Evolutionary conservation across 2,888 invertebrate species (phyloP), one percentile per base, ranked within the genome.

Genomic region (Cancer borealis): DNA sequence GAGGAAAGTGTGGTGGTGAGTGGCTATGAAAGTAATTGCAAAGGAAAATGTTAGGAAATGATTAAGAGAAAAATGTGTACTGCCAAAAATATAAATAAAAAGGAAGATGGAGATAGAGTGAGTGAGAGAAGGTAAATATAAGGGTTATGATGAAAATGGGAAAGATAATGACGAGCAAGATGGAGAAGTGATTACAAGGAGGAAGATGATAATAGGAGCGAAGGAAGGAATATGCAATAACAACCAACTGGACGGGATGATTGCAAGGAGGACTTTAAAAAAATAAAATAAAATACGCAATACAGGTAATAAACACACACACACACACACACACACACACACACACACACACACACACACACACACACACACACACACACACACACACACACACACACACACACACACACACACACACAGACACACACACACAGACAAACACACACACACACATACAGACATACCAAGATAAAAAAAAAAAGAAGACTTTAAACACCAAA

Each of bases 131-230:
- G 54, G 39, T 49, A 54, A 89, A 89, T 12, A 89, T 26, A 8
- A 89, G 89, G 21, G 4, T 47, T 26, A 89, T 47, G 17, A 89
- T 47, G 89, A 47, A 89, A 54, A 89, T 26, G 89, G 54, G 47
- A n/a, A 89, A 89, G 46, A 89, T 49, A 54, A 89, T 47, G n/a
- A 89, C 47, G 89, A 47, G 54, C n/a, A 89, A 30, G 39, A 54
- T 26, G 89, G 26, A 84, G 84, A 84, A 39, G 84, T 84, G 84
- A 39, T 84, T 84, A 84, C 84, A 17, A 84, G 14, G 84, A 89
- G 89, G 89, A 89, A 54, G 89, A 89, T n/a, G 89, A 47, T 47
- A 26, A 89, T 26, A 21, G 89, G 47, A 89, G 89, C 26, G 46
- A 14, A n/a, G 21, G 30, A 89, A 39, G 21, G 30, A 89, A 39